These are phyloP conservation scores for Leuciscus waleckii DNA, from an alignment of 2,797 vertebrate species.

Conservation along the genomic window DNA sequence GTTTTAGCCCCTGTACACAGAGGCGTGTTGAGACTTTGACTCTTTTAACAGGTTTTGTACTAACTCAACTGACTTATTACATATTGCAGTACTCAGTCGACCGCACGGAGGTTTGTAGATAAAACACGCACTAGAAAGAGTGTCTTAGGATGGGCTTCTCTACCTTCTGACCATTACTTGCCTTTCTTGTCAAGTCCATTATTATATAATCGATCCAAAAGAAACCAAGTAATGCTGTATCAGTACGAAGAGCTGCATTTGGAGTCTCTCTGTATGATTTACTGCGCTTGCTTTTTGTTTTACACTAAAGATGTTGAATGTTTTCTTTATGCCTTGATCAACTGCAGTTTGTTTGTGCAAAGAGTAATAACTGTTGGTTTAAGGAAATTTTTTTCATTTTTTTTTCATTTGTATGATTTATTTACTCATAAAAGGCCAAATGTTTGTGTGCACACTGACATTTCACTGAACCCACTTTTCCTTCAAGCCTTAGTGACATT, in stretches of 20 bases:
- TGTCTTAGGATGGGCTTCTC: background rate
- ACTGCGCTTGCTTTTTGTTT: constrained; percentile 39
- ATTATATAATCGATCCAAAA: constrained; percentile 32
- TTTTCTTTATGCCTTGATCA: constrained; percentile 51
- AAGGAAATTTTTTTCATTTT: constrained; percentile 44
- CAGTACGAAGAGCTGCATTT: constrained; percentile 18
- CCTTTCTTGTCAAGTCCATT: constrained; percentile 28
- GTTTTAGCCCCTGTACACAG: constrained; percentile 65
- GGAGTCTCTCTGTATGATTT: constrained; percentile 42
- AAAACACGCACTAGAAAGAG: background rate
- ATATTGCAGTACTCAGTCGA: background rate
- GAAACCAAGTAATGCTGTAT: constrained; percentile 4
- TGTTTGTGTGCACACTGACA: constrained; percentile 61
- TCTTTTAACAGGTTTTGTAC: constrained; percentile 8
- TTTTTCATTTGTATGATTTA: constrained; percentile 54
- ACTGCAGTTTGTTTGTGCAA: constrained; percentile 53
- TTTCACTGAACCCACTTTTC: constrained; percentile 59
- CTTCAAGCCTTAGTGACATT: constrained; percentile 60
- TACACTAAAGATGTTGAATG: constrained; percentile 46
- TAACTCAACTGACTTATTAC: background rate
- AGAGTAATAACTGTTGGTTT: constrained; percentile 53
- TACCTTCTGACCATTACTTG: background rate
- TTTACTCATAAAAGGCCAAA: constrained; percentile 72
- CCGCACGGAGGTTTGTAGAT: background rate
- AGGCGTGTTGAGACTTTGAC: constrained; percentile 53